A percentile compares a stretch with the other conserved stretches of the same genome.
Evolutionary conservation across 2,888 invertebrate species (phyloP).

Genomic region (Lasioglossum pauxillum): DNA sequence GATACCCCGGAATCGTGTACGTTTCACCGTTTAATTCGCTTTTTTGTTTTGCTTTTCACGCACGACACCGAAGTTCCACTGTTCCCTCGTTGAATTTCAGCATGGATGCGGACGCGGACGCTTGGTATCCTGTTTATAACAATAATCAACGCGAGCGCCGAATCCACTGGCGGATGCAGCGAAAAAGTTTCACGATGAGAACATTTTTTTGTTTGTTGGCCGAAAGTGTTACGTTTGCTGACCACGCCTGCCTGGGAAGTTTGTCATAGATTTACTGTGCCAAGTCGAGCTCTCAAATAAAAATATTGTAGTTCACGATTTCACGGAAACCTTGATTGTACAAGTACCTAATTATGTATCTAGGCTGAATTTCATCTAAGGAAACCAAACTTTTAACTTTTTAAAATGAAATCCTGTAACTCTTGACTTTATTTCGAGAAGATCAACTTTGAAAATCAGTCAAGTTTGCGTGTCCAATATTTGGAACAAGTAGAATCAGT

Average conservation of each 20-base stretch:
- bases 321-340: background rate
- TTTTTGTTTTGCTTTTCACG: conserved; percentile 17
- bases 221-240: background rate
- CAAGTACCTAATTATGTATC: background rate
- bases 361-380: no score
- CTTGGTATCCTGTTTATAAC: conserved; percentile 36
- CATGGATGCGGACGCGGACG: background rate
- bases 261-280: background rate
- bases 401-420: no score
- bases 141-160: conserved; percentile 19
- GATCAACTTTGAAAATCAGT: no score
- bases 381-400: no score
- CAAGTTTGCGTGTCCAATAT: no score
- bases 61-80: conserved; percentile 27
- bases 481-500: no score
- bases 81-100: conserved; percentile 22
- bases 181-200: conserved; percentile 6
- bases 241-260: background rate
- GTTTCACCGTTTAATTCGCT: conserved; percentile 43
- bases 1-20: background rate
- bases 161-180: conserved; percentile 10
- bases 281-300: background rate
- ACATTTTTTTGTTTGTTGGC: background rate
- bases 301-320: background rate
- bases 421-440: no score